Evolutionary conservation across 2,113 vertebrate genomes (phyloP), one percentile per base, ranked within the genome.

Genomic region (Lamprotornis superbus): DNA sequence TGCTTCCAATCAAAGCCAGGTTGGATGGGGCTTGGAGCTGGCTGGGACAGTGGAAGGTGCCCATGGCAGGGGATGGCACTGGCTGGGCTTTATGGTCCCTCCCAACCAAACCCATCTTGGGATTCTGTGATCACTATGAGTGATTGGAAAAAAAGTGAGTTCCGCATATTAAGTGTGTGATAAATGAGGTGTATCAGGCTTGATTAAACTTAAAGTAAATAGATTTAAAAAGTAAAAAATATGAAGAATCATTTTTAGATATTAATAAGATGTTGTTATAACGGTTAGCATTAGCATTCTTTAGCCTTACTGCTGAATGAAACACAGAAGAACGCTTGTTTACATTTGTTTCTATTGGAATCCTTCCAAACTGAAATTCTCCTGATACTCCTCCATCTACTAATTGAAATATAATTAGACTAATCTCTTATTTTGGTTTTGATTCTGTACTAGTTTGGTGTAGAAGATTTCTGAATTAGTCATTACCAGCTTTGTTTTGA

Each of bases 1-100:
- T 52, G 50, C 27, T 52, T 28, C 27, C 50, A 28, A 28, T 53
- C 78, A 5, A 46, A 53, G n/a, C 15, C 39, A 39, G 53, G 46
- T 0, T 75, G 69, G 50, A 56, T 0, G 0, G 57, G 49, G 17
- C 6, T 52, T 0, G 75, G 60, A 59, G 60, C 39, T 14, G 0
- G 39, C 39, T 68, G 78, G 87, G n/a, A 5, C 3, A 25, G 61
- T 53, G 78, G 78, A 0, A 76, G 55, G 20, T 15, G 61, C 68
- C 61, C 49, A 7, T 10, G 55, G n/a, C 46, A 60, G 61, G 24
- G 65, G 70, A 24, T 40, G 78, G 25, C 1, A 31, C 8, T 68
- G 53, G 39, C 0, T n/a, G 61, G 9, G 15, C 9, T 61, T 33
- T 49, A 0, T 22, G 25, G 30, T 42, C 22, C 11, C 8, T 53